Percentiles rank a stretch among this genome's conserved stretches.
phyloP scores from a whole-genome alignment of 2,113 vertebrate species.

The Ammodytes dubius region DNA sequence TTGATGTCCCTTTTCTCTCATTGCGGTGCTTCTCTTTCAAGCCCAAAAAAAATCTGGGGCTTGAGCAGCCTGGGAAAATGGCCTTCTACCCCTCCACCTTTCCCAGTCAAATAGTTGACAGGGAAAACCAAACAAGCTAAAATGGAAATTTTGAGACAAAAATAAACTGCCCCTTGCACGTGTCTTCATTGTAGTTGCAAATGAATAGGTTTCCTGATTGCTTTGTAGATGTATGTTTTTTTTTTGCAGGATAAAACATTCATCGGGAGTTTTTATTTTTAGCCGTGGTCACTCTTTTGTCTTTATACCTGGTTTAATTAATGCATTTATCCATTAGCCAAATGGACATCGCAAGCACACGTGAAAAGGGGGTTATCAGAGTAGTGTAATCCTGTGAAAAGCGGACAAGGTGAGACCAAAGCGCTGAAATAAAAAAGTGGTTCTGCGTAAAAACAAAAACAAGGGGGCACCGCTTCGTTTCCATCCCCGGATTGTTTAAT shows the following conservation, averaged over 20 bases:
- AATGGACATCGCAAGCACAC: constrained; percentile 26
- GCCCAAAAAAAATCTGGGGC: constrained; percentile 59
- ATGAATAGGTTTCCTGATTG: constrained; percentile 46
- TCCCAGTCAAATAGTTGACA: constrained; percentile 61
- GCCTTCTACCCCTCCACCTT: constrained; percentile 66
- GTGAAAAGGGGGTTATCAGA: constrained; percentile 5
- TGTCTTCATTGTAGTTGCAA: constrained; percentile 34
- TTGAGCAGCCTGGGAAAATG: constrained; percentile 83
- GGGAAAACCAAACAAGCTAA: constrained; percentile 53
- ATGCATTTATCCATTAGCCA: constrained; percentile 41
- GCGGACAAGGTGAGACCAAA: constrained; percentile 26
- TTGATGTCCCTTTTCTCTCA: constrained; percentile 84
- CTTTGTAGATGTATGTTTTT: constrained; percentile 40
- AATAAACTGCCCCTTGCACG: constrained; percentile 42
- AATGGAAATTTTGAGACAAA: constrained; percentile 48
- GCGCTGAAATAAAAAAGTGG: constrained; percentile 48
- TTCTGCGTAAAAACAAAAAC: constrained; percentile 46
- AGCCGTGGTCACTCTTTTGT: constrained; percentile 51
- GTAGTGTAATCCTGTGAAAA: constrained; percentile 31
- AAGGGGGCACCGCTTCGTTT: constrained; percentile 69
- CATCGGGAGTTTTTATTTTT: constrained; percentile 52
- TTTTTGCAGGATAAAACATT: constrained; percentile 69
- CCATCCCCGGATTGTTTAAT: constrained; percentile 77
- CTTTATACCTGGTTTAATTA: constrained; percentile 58
- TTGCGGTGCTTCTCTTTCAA: constrained; percentile 79